Conservation (phyloP, 2,113 vertebrate genomes). For the Coturnix japonica region DNA sequence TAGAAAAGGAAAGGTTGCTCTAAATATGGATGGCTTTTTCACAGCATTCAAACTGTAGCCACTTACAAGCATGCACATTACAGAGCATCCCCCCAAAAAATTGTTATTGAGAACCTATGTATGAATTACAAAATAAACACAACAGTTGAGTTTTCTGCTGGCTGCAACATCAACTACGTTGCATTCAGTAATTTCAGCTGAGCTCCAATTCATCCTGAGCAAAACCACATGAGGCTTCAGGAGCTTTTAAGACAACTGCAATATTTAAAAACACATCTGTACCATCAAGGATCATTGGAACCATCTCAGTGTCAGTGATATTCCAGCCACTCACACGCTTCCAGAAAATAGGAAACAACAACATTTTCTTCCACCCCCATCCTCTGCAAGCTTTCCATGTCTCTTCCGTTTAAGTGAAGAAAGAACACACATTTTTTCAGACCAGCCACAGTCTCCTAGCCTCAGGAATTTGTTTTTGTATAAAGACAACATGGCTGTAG, state of each 20-base stretch:
- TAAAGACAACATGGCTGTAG: not conserved
- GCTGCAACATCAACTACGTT: not conserved
- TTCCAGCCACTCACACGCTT: not conserved
- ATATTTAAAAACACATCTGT: not conserved
- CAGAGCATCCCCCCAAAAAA: not conserved
- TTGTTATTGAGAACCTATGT: not conserved
- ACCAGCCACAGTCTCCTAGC: not conserved
- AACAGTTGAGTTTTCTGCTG: not conserved
- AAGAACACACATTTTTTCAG: constrained; percentile 11
- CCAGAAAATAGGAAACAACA: not conserved
- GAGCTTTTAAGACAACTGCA: not conserved
- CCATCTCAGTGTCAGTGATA: not conserved
- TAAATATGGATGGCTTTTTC: not conserved
- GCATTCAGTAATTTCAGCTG: not conserved
- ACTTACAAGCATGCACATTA: not conserved
- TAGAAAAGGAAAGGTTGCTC: not conserved
- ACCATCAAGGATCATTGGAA: not conserved
- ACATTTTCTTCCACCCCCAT: constrained; percentile 20
- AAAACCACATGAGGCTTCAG: not conserved
- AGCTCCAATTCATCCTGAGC: not conserved
- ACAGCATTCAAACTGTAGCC: not conserved
- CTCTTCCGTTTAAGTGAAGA: constrained; percentile 3
- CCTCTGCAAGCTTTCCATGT: not conserved
- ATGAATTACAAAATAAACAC: not conserved
- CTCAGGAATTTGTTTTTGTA: constrained; percentile 30